Conservation (phyloP, 2,888 invertebrate species). For the Coelinius sp. region DNA sequence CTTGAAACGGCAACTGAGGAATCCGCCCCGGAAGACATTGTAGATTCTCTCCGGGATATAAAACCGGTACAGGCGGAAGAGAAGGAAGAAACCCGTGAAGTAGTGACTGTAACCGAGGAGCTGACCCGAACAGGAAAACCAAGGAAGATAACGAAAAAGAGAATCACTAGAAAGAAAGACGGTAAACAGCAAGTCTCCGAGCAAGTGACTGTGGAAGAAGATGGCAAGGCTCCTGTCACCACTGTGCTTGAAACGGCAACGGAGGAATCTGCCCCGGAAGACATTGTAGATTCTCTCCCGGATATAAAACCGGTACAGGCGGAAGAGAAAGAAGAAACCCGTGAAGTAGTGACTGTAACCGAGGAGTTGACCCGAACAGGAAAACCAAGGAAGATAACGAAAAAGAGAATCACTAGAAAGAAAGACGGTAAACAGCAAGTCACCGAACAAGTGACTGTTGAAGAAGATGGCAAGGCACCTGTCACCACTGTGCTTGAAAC, state of each 20-base stretch:
- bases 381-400: constrained; percentile 56
- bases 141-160: constrained; percentile 50
- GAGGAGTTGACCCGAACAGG: neutral
- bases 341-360: constrained; percentile 51
- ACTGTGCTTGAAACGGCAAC: constrained; percentile 63
- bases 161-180: constrained; percentile 63
- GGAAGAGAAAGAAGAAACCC: constrained; percentile 55
- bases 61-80: constrained; percentile 60
- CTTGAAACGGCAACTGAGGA: constrained; percentile 45
- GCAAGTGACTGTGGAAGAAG: constrained; percentile 59
- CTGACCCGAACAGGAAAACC: constrained; percentile 59
- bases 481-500: constrained; percentile 45
- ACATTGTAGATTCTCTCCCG: constrained; percentile 51
- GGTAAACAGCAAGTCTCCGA: constrained; percentile 51
- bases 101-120: constrained; percentile 54
- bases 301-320: constrained; percentile 43
- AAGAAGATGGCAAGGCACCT: constrained; percentile 60
- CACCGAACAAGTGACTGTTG: constrained; percentile 55
- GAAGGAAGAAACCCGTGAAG: constrained; percentile 56
- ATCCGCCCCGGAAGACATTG: constrained; percentile 65
- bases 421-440: constrained; percentile 39
- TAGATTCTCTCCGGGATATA: constrained; percentile 64
- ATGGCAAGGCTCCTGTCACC: constrained; percentile 70
- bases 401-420: constrained; percentile 41
- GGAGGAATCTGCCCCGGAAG: constrained; percentile 62